These are phyloP conservation scores for Balanococcus diminutus DNA, from an alignment of 2,888 invertebrate genomes.

Conservation along the genomic window DNA sequence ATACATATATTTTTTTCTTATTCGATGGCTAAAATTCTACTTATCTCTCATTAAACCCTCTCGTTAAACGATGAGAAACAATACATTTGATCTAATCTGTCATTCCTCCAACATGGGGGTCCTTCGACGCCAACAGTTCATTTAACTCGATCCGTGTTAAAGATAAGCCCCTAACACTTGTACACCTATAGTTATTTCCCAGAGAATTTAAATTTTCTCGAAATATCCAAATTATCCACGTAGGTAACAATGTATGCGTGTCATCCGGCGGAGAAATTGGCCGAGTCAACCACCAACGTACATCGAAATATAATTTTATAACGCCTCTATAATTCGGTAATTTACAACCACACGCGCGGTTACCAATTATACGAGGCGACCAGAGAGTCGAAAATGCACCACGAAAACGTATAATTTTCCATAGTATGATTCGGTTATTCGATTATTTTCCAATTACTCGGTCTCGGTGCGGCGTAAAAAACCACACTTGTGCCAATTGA, in stretches of 20 bases:
- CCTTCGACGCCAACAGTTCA: not conserved
- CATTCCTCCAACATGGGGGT: too few species aligned
- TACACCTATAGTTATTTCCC: not conserved
- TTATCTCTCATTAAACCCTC: too few species aligned
- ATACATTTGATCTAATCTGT: too few species aligned
- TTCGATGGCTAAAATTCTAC: too few species aligned
- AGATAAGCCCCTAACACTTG: not conserved
- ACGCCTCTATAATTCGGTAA: not conserved
- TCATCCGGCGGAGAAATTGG: not conserved
- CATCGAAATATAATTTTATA: not conserved
- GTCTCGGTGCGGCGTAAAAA: not conserved
- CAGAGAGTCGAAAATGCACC: not conserved
- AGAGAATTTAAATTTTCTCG: not conserved
- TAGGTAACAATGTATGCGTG: not conserved
- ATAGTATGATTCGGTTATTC: not conserved
- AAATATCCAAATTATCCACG: not conserved
- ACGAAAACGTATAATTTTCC: not conserved
- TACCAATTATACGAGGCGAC: not conserved
- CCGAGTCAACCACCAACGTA: not conserved
- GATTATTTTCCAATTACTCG: not conserved
- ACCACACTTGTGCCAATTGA: not conserved
- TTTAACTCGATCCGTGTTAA: not conserved
- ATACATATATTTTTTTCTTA: too few species aligned
- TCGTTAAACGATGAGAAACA: too few species aligned
- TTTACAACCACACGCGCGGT: not conserved